A percentile compares a stretch with the other conserved stretches of the same genome.
Conservation (phyloP, 2,113 vertebrate species). For the Amia ocellicauda region DNA sequence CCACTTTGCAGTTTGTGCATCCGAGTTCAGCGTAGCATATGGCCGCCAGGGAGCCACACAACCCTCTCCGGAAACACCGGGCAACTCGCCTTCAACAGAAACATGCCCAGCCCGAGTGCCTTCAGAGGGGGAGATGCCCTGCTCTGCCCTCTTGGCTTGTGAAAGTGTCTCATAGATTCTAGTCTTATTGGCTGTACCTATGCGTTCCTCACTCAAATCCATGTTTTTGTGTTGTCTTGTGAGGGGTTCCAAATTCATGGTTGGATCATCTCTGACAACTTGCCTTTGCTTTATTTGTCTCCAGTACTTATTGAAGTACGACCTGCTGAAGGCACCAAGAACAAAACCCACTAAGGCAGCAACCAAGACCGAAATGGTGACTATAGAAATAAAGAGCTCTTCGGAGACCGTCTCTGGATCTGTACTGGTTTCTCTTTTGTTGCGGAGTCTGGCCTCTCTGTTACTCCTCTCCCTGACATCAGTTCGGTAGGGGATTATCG, state of each 20-base stretch:
- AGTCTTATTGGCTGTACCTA: background rate
- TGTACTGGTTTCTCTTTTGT: background rate
- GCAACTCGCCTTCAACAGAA: background rate
- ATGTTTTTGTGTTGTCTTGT: background rate
- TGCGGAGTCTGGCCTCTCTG: background rate
- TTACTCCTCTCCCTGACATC: background rate
- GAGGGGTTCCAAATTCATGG: slow-evolving; percentile 21
- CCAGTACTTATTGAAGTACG: slow-evolving; percentile 44
- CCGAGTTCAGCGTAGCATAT: no score
- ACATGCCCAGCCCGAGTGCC: background rate
- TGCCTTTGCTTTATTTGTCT: background rate
- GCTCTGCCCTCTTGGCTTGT: background rate
- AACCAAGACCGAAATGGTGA: slow-evolving; percentile 55
- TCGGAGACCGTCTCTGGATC: slow-evolving; percentile 14
- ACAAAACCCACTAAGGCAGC: slow-evolving; percentile 60
- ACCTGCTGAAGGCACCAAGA: slow-evolving; percentile 51
- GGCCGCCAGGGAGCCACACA: no score
- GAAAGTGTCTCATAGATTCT: background rate
- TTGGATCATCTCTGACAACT: background rate
- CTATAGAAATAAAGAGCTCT: slow-evolving; percentile 38
- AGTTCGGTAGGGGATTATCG: slow-evolving; percentile 40
- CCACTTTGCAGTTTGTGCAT: no score
- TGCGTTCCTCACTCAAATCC: background rate
- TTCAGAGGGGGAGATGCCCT: background rate
- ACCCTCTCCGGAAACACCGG: background rate